phyloP scores from a whole-genome alignment of 1,140 invertebrate genomes.

The Drosophila virilis region DNA sequence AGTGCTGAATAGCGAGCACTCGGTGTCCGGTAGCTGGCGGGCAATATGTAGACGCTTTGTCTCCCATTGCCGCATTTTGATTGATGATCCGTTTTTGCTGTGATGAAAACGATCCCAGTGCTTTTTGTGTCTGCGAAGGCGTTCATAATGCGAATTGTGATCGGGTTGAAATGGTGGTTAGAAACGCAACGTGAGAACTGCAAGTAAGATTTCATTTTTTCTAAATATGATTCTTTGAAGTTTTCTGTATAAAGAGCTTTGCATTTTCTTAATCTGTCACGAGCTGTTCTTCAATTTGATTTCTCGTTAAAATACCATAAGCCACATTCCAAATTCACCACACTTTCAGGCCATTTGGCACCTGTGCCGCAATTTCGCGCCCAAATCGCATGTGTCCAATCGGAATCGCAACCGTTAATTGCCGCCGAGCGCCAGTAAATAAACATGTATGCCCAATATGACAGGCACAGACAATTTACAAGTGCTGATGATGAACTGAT shows the following conservation, averaged over 20 bases:
- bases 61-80: slow-evolving; percentile 46
- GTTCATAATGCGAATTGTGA: slow-evolving; percentile 45
- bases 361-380: slow-evolving; percentile 17
- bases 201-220: neutral
- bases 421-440: slow-evolving; percentile 34
- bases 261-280: neutral
- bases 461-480: slow-evolving; percentile 52
- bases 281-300: neutral
- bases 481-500: slow-evolving; percentile 58
- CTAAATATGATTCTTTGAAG: too few relatives aligned
- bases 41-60: slow-evolving; percentile 51
- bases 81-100: slow-evolving; percentile 48
- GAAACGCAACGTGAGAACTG: slow-evolving; percentile 40
- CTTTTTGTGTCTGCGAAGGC: slow-evolving; percentile 22
- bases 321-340: neutral
- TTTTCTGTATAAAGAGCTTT: neutral
- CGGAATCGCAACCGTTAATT: slow-evolving; percentile 49
- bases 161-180: slow-evolving; percentile 29
- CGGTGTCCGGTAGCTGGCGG: slow-evolving; percentile 56
- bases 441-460: slow-evolving; percentile 40
- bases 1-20: slow-evolving; percentile 14
- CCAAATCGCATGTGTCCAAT: slow-evolving; percentile 45
- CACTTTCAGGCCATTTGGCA: neutral
- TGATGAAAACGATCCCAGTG: slow-evolving; percentile 15
- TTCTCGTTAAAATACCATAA: neutral